Evolutionary conservation across 2,797 vertebrate genomes (phyloP).

Genomic region (Pitangus sulphuratus): DNA sequence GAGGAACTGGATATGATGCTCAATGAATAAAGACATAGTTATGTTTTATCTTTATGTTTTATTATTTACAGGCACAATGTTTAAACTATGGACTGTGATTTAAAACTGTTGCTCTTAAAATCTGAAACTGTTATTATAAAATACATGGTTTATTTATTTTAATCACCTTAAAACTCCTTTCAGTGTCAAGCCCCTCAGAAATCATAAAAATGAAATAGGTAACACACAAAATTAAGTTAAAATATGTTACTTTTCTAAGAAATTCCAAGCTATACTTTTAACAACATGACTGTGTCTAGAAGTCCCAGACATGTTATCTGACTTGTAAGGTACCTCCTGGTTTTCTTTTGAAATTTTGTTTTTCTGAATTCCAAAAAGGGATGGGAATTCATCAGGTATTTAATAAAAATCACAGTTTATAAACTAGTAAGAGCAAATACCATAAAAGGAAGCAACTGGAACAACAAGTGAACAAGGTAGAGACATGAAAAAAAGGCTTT

Average conservation of each 20-base stretch:
- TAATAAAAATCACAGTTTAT: not conserved
- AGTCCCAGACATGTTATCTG: not conserved
- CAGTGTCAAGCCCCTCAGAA: too few relatives aligned
- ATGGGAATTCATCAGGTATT: not conserved
- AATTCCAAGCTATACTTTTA: not conserved
- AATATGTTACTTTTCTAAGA: accelerated
- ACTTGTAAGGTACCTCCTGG: accelerated
- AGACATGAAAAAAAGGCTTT: not conserved
- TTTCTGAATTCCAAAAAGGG: not conserved
- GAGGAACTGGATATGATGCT: not conserved
- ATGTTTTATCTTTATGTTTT: not conserved
- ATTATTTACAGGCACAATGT: not conserved
- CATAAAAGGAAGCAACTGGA: not conserved
- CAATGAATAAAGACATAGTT: not conserved
- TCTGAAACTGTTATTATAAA: not conserved
- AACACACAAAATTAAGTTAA: not conserved
- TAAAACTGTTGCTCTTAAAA: not conserved
- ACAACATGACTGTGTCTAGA: not conserved
- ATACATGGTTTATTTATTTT: not conserved
- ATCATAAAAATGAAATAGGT: too few relatives aligned
- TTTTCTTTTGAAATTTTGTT: not conserved
- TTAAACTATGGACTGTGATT: not conserved
- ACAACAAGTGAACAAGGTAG: not conserved
- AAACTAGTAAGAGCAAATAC: not conserved
- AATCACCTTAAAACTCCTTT: not conserved